Percentiles rank a stretch among this genome's conserved stretches.
phyloP scores from a whole-genome alignment of 2,797 vertebrate species.

The Margarornis squamiger region DNA sequence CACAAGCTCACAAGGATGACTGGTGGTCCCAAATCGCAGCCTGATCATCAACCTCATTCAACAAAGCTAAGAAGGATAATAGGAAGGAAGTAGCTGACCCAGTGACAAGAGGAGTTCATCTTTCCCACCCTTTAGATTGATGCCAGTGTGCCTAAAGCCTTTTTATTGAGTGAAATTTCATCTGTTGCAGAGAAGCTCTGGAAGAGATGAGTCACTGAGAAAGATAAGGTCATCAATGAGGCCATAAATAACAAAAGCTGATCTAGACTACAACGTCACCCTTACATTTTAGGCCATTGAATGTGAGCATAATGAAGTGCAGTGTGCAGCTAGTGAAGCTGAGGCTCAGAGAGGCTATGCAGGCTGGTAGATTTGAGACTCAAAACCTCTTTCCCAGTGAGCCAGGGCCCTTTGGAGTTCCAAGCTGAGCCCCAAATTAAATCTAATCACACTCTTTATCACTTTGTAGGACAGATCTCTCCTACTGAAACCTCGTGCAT shows the following conservation, averaged over 20 bases:
- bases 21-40: background rate
- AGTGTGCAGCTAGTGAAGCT: background rate
- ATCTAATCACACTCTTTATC: background rate
- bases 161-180: background rate
- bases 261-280: background rate
- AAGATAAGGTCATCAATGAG: background rate
- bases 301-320: background rate
- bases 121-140: background rate
- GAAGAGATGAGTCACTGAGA: background rate
- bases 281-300: background rate
- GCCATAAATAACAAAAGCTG: background rate
- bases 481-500: background rate
- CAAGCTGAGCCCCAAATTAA: background rate
- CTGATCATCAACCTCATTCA: background rate
- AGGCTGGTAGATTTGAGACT: background rate
- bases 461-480: background rate
- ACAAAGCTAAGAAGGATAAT: background rate
- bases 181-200: background rate
- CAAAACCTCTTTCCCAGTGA: background rate
- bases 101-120: background rate
- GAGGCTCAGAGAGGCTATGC: background rate
- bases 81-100: background rate
- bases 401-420: background rate
- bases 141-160: background rate
- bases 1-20: background rate